Percentiles rank a stretch among this genome's conserved stretches.
Conservation (phyloP, 2,797 vertebrate genomes). For the Rhinoraja longicauda region DNA sequence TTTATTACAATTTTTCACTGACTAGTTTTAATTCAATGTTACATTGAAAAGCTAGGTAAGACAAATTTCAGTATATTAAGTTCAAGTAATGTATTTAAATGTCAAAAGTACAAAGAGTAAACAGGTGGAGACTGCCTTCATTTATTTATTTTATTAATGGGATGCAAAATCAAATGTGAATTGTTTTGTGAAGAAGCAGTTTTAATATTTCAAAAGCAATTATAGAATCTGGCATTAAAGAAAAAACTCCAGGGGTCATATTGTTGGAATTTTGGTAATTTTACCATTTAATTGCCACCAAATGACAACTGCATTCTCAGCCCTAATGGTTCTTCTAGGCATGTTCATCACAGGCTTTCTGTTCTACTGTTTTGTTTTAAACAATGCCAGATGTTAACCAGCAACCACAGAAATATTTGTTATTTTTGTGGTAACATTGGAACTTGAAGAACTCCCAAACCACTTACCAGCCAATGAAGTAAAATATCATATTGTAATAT, state of each 20-base stretch:
- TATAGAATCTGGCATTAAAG: not conserved
- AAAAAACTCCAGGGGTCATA: not conserved
- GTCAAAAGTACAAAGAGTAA: conserved; percentile 30
- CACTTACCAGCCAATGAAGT: not conserved
- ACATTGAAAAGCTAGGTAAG: conserved; percentile 59
- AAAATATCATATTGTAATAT: not conserved
- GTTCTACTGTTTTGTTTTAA: not conserved
- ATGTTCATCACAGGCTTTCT: not conserved
- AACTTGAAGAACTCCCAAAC: not conserved
- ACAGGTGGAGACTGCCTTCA: not conserved
- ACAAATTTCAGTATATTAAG: conserved; percentile 60
- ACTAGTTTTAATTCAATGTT: conserved; percentile 70
- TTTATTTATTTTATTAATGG: conserved; percentile 37
- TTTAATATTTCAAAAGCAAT: conserved; percentile 25
- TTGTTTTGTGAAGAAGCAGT: not conserved
- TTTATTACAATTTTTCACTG: conserved; percentile 76
- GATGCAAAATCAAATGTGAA: conserved; percentile 25
- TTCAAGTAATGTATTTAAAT: conserved; percentile 29
- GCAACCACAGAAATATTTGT: not conserved
- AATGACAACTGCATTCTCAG: not conserved
- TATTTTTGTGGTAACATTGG: not conserved
- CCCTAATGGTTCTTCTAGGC: too few relatives aligned
- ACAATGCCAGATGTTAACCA: not conserved
- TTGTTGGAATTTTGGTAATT: not conserved
- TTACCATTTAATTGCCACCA: not conserved